Base-by-base conservation (phyloP, 2,113 vertebrate species). In the Equus quagga region DNA sequence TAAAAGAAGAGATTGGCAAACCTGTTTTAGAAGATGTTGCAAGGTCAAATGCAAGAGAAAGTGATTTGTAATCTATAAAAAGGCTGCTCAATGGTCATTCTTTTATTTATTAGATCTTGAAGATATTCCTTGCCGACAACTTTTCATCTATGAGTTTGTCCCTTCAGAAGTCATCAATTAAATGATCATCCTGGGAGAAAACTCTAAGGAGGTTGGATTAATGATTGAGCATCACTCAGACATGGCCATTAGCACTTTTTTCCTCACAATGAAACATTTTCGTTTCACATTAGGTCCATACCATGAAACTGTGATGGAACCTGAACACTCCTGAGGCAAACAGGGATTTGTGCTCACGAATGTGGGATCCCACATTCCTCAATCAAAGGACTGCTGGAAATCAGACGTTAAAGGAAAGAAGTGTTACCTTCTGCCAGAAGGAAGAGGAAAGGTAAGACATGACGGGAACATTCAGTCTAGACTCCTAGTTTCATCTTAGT, bases 31-130 rank as follows among this genome's bases (percentile, higher is more conserved):
- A 93, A 90, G 69, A 24, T 86, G 69, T 76, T 96, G 72, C 75
- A 70, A 95, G 72, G 72, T 80, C 72, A 93, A 89, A 93, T n/a
- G 76, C 76, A 94, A 88, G 19, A 93, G 36, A 86, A 80, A 93
- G 60, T 91, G 67, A 91, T 96, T 60, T 96, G 79, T 72, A 46
- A 83, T 62, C 54, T 89, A 80, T 49, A 49, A 62, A 85, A 83
- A 51, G 56, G 13, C 62, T 75, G n/a, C 4, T 70, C 56, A 21
- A 0, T 54, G 15, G 33, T 62, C 11, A 46, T 91, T 87, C 26
- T 73, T 94, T 90, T 76, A 24, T 95, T 84, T 84, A 33, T 31
- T 65, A 19, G 28, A n/a, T 67, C 41, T 58, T 91, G 51, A 85
- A 79, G 11, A 69, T 89, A 87, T 9, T 24, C 8, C 46, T 89